Evolutionary conservation across 2,797 vertebrate species (phyloP).

Genomic region (Neosalanx taihuensis): DNA sequence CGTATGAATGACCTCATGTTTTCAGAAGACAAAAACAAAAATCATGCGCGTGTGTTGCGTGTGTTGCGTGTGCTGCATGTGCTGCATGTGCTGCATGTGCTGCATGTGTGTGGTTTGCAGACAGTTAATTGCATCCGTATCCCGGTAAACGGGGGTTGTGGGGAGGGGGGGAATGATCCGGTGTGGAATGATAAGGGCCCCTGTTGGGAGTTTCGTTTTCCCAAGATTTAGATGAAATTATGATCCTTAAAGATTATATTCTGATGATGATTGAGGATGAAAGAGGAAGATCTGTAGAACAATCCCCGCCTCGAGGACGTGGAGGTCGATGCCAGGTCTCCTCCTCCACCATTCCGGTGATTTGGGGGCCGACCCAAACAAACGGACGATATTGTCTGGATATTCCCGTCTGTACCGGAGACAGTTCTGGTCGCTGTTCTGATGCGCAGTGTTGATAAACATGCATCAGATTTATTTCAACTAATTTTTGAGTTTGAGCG

Average conservation of each 20-base stretch:
- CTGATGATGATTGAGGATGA: neutral
- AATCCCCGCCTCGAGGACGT: constrained; percentile 24
- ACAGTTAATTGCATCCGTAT: neutral
- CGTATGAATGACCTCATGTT: constrained; percentile 49
- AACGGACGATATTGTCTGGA: constrained; percentile 1
- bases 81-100: too few species aligned
- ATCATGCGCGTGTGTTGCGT: neutral
- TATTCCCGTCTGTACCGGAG: neutral
- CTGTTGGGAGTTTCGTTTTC: too few species aligned
- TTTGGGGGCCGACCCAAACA: constrained; percentile 11
- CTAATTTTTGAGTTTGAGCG: neutral
- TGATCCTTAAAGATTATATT: neutral
- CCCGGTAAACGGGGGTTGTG: neutral
- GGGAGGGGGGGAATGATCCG: too few species aligned
- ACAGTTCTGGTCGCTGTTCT: neutral
- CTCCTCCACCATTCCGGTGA: neutral
- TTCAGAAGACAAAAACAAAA: constrained; percentile 27
- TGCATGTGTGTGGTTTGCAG: neutral
- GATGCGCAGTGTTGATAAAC: neutral
- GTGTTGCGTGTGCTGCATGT: too few species aligned
- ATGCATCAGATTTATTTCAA: neutral
- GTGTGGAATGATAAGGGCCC: too few species aligned
- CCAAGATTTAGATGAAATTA: neutral
- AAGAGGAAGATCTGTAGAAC: neutral
- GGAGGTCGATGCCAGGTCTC: neutral